Base-by-base conservation (phyloP, 2,888 invertebrate species). In the Apamea epomidion region DNA sequence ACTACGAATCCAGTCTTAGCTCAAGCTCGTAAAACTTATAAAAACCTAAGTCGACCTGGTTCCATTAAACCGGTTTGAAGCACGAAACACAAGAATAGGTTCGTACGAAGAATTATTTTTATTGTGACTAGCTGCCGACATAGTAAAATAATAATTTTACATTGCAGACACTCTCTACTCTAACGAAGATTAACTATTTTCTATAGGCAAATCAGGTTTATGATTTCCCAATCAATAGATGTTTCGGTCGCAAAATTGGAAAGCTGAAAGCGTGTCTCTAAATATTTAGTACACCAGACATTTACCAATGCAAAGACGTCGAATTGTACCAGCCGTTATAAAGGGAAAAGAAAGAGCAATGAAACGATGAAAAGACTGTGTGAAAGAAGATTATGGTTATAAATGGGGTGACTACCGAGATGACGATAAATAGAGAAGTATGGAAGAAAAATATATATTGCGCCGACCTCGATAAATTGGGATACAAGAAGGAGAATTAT, bases 41-140 rank as follows among this genome's bases (percentile, higher is more conserved):
- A 81, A 86, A 78, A 82, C 70, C 18, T 32, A 68, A 74, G 67
- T 80, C 74, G 76, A 77, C 84, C 78, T 76, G 70, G 54, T 83
- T 86, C 62, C 48, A 54, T 64, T 75, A 0, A 84, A 84, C 87
- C 76, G 76, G 78, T 86, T 77, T 29, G 21, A 42, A 74, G 12
- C 72, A 70, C 51, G 76, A 78, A 25, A 29, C 21, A 29, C 65
- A 72, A 25, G 25, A 76, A 51, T 45, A 45, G 8, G 42, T 74
- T 54, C 67, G 25, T 70, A 74, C 37, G 45, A 42, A 69, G 60
- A 51, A 25, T 54, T 21, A 48, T 67, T 77, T 70, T 69, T 74
- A 71, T 74, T 74, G 37, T 60, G 64, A 37, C 16, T 83, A 42
- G 54, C 29, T 48, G 32, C 48, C 42, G 62, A 62, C 58, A 25